Conservation (phyloP, 1,140 invertebrate species). For the Oryzaephilus surinamensis region DNA sequence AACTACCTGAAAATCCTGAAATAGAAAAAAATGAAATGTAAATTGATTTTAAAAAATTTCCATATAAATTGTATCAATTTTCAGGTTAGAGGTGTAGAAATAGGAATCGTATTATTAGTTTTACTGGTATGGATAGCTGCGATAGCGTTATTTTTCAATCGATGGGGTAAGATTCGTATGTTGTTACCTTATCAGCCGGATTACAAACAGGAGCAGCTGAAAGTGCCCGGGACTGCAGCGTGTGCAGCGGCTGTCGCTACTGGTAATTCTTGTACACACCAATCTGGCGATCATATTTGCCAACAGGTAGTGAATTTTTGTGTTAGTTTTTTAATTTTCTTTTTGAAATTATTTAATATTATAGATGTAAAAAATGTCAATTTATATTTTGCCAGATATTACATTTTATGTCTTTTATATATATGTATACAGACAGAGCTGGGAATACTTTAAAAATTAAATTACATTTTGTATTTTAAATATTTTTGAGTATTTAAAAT, state of each 20-base stretch:
- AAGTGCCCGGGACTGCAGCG: constrained; percentile 67
- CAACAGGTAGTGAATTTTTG: constrained; percentile 54
- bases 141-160: constrained; percentile 69
- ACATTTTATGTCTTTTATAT: not conserved
- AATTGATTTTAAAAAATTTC: too few species aligned
- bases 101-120: constrained; percentile 76
- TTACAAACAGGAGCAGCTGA: constrained; percentile 72
- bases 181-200: constrained; percentile 83
- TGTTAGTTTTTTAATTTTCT: not conserved
- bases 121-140: constrained; percentile 67
- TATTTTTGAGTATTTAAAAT: too few species aligned
- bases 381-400: too few species aligned
- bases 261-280: constrained; percentile 41
- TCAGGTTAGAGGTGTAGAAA: constrained; percentile 74
- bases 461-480: not conserved
- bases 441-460: not conserved
- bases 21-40: too few species aligned
- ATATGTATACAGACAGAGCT: not conserved
- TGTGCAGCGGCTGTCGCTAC: constrained; percentile 48
- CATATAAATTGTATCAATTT: too few species aligned
- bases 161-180: constrained; percentile 80
- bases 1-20: too few species aligned
- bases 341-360: constrained; percentile 3
- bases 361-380: not conserved
- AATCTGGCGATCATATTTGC: constrained; percentile 47